A percentile compares a stretch with the other conserved stretches of the same genome.
Evolutionary conservation across 2,888 invertebrate species (phyloP).

Genomic region (Drosophila lutescens): DNA sequence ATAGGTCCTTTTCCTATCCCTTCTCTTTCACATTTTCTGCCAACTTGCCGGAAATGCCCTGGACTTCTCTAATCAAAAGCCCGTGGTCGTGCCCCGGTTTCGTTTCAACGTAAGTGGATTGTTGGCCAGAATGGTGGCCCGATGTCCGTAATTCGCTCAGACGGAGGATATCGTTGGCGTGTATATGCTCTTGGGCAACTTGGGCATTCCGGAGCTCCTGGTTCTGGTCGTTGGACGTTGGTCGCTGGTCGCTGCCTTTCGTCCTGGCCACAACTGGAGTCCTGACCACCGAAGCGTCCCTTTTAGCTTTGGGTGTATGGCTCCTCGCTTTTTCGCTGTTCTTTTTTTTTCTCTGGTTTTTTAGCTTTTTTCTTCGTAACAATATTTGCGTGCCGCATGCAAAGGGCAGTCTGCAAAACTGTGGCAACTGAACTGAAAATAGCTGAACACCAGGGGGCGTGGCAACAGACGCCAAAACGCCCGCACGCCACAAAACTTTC

Average conservation of each 20-base stretch:
- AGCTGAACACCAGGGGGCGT: slow-evolving; percentile 33
- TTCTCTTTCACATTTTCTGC: neutral
- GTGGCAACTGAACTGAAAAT: slow-evolving; percentile 32
- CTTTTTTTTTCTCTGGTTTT: too few species aligned
- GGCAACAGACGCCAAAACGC: neutral
- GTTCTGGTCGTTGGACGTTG: slow-evolving; percentile 5
- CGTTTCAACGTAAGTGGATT: slow-evolving; percentile 40
- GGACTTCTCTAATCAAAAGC: neutral
- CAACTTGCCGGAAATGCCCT: slow-evolving; percentile 6
- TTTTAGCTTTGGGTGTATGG: slow-evolving; percentile 10
- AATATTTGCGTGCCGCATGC: slow-evolving; percentile 44
- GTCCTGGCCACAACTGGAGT: slow-evolving; percentile 2
- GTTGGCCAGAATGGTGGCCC: slow-evolving; percentile 32
- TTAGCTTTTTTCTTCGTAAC: neutral
- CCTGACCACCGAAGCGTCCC: slow-evolving; percentile 3
- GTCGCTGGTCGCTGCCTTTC: slow-evolving; percentile 13
- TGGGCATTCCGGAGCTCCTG: slow-evolving; percentile 19
- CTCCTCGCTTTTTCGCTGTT: neutral
- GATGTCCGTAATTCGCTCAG: slow-evolving; percentile 31
- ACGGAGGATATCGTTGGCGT: slow-evolving; percentile 17
- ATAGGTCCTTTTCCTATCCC: too few species aligned
- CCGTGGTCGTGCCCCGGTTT: slow-evolving; percentile 10
- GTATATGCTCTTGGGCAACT: slow-evolving; percentile 5
- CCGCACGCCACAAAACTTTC: slow-evolving; percentile 22
- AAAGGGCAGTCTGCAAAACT: slow-evolving; percentile 27